Evolutionary conservation across 2,113 vertebrate genomes (phyloP).

Genomic region (Ameiurus melas): DNA sequence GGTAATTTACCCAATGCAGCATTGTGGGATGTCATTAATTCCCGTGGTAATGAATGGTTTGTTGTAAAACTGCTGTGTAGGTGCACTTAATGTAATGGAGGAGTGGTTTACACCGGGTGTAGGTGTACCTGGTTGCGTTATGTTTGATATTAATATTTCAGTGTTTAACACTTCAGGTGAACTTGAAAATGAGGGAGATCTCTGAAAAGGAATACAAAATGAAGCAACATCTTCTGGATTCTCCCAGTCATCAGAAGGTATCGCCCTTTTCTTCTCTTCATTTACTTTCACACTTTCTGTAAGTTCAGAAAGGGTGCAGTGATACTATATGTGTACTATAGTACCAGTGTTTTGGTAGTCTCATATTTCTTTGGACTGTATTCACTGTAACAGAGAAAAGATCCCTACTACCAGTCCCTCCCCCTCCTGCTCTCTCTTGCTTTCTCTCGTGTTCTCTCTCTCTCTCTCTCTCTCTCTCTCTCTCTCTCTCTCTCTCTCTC

Average conservation of each 20-base stretch:
- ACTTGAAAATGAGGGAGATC: slow-evolving; percentile 95
- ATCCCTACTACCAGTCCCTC: neutral
- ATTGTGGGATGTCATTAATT: neutral
- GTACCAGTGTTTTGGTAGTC: neutral
- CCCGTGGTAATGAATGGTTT: neutral
- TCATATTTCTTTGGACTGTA: neutral
- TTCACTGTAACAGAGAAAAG: neutral
- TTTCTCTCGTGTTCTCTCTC: slow-evolving; percentile 45
- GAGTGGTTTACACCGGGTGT: neutral
- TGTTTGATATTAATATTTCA: neutral
- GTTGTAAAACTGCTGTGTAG: neutral
- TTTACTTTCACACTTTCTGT: slow-evolving; percentile 21
- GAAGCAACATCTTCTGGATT: slow-evolving; percentile 91
- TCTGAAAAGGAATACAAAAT: slow-evolving; percentile 89
- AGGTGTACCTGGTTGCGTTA: neutral
- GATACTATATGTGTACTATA: neutral
- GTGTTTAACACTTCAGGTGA: slow-evolving; percentile 77
- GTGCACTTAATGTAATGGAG: neutral
- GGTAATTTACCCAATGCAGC: neutral
- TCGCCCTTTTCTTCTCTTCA: slow-evolving; percentile 35
- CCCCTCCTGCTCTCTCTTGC: neutral
- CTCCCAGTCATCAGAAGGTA: slow-evolving; percentile 97
- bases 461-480: slow-evolving; percentile 46
- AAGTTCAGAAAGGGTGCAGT: neutral
- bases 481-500: slow-evolving; percentile 49